phyloP scores from a whole-genome alignment of 2,888 invertebrate species.

The Brachyptera risi region DNA sequence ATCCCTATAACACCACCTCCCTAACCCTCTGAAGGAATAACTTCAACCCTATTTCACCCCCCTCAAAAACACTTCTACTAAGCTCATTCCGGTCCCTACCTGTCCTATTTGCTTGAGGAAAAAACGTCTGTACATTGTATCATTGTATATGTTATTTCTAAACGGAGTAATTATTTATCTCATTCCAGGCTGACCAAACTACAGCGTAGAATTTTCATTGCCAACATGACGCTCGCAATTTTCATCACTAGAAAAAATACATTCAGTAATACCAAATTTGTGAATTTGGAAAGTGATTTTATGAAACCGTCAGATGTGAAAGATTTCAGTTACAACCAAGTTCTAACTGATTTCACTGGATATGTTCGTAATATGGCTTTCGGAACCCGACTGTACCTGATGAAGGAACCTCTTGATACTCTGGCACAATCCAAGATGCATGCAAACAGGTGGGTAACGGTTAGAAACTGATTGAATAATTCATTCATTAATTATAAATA shows the following conservation, averaged over 20 bases:
- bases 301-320: not conserved
- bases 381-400: not conserved
- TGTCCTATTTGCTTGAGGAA: too few species aligned
- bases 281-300: not conserved
- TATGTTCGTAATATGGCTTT: not conserved
- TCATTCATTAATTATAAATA: too few species aligned
- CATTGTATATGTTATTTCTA: too few species aligned
- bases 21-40: too few species aligned
- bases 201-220: not conserved
- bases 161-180: too few species aligned
- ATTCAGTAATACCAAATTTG: not conserved
- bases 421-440: not conserved
- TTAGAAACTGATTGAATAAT: too few species aligned
- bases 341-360: not conserved
- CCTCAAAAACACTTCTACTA: too few species aligned
- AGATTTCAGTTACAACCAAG: not conserved
- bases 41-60: too few species aligned
- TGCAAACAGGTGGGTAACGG: not conserved
- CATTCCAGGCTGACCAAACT: not conserved
- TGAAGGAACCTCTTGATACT: not conserved
- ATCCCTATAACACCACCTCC: too few species aligned
- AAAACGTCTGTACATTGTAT: too few species aligned
- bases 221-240: not conserved
- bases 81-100: too few species aligned
- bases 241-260: not conserved